Base-by-base conservation (phyloP, 2,888 invertebrate species). In the Eubasilissa splendida region DNA sequence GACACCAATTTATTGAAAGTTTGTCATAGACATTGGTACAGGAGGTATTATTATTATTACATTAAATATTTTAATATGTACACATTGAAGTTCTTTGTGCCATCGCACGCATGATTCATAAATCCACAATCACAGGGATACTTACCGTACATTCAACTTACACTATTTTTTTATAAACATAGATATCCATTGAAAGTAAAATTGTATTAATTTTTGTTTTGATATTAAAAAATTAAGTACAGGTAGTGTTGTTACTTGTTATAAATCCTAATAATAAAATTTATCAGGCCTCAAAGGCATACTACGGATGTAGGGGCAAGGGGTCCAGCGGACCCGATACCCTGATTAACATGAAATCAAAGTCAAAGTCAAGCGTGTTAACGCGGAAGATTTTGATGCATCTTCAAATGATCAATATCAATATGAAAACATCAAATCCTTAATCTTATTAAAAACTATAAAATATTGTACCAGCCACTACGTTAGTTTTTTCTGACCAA, bases 121-220 rank as follows among this genome's bases (percentile, higher is more conserved):
- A 63, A 31, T 70, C 66, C 82, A 80, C 81, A 81, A 79, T 82
- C 77, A 81, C 77, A 59, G 77, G 77, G 80, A 73, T 71, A 76
- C 65, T 68, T 78, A 68, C 75, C 75, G 58, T 53, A 75, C 73
- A 73, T 73, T 73, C 73, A 79, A 60, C 79, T 79, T 79, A 63
- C 11, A 53, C 22, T 22, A 53, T 53, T 53, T 70, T 54, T n/a
- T 53, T 53, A 70, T 52, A 70, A 54, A 22, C 53, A 52, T 68
- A 53, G 70, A 70, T 52, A 70, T 54, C 54, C 31, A 63, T 12
- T 42, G 42, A 22, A 60, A n/a, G 60, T 22, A n/a, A 9, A 60
- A 11, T 8, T 58, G 11, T 58, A 58, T n/a, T 8, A 12, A 9
- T 54, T 12, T 54, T 54, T 58, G 4, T n/a, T n/a, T 11, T 58